Evolutionary conservation across 2,113 vertebrate genomes (phyloP).

Genomic region (Pteropus alecto): DNA sequence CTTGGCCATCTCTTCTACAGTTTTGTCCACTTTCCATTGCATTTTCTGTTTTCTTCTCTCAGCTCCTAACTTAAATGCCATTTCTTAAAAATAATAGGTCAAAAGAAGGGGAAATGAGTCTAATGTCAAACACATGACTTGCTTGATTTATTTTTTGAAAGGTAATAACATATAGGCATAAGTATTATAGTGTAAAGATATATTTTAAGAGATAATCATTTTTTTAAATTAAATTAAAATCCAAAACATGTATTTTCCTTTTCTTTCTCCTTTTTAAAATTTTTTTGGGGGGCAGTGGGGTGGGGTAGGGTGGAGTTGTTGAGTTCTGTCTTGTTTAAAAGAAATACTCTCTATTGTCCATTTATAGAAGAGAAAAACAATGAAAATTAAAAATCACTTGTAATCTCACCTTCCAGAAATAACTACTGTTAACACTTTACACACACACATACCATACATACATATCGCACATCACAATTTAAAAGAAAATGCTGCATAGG

Average conservation of each 20-base stretch:
- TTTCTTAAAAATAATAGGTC: not conserved
- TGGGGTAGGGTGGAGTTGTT: not conserved
- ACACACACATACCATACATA: not conserved
- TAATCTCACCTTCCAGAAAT: not conserved
- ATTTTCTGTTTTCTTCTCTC: not conserved
- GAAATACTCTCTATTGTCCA: not conserved
- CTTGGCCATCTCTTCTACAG: not conserved
- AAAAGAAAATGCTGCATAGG: not conserved
- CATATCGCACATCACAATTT: not conserved
- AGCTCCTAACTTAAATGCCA: not conserved
- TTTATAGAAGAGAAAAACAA: not conserved
- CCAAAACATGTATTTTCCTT: not conserved
- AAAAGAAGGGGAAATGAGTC: not conserved
- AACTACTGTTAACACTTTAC: not conserved
- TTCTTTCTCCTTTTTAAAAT: not conserved
- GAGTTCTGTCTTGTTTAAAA: not conserved
- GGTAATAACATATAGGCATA: not conserved
- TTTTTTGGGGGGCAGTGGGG: too few relatives aligned
- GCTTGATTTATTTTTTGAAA: not conserved
- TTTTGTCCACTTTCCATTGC: not conserved
- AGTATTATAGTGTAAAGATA: not conserved
- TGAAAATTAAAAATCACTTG: not conserved
- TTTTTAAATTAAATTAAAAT: not conserved
- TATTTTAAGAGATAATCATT: not conserved
- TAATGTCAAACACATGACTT: not conserved